Evolutionary conservation across 2,888 invertebrate genomes (phyloP).

Genomic region (Andrena bicolor): DNA sequence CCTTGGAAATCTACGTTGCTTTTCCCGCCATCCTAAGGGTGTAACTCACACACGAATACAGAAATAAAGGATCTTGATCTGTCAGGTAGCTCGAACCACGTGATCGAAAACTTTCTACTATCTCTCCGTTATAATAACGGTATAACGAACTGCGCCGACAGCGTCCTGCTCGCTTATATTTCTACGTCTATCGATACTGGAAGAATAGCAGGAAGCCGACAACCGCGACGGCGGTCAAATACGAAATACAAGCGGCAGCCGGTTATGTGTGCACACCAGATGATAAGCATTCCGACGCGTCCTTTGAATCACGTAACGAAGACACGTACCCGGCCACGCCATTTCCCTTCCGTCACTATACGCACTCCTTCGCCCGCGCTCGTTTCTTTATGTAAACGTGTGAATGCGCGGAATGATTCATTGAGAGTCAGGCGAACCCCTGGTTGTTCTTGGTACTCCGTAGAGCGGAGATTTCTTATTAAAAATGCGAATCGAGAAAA

Average conservation of each 20-base stretch:
- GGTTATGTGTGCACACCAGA: slow-evolving; percentile 34
- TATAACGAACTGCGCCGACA: slow-evolving; percentile 40
- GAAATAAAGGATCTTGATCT: too few relatives aligned
- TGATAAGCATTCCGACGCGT: slow-evolving; percentile 68
- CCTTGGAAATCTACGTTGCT: too few relatives aligned
- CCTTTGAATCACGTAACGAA: slow-evolving; percentile 67
- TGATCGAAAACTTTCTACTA: slow-evolving; percentile 61
- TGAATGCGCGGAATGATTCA: slow-evolving; percentile 39
- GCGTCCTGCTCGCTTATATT: slow-evolving; percentile 22
- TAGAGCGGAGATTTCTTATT: background rate
- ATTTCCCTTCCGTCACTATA: slow-evolving; percentile 46
- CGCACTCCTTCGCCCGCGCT: background rate
- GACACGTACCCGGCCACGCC: slow-evolving; percentile 60
- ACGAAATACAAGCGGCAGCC: slow-evolving; percentile 45
- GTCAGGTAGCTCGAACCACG: slow-evolving; percentile 9
- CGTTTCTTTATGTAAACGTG: slow-evolving; percentile 28
- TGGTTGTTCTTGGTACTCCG: slow-evolving; percentile 2
- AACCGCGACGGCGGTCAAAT: slow-evolving; percentile 59
- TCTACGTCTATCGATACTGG: slow-evolving; percentile 54
- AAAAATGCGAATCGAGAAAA: background rate
- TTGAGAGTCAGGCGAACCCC: slow-evolving; percentile 23
- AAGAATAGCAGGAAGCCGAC: slow-evolving; percentile 66
- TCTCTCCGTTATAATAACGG: slow-evolving; percentile 70
- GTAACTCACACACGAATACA: too few relatives aligned
- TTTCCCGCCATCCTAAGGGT: too few relatives aligned